Base-by-base conservation (phyloP, 2,113 vertebrate genomes). In the Hystrix cristata region DNA sequence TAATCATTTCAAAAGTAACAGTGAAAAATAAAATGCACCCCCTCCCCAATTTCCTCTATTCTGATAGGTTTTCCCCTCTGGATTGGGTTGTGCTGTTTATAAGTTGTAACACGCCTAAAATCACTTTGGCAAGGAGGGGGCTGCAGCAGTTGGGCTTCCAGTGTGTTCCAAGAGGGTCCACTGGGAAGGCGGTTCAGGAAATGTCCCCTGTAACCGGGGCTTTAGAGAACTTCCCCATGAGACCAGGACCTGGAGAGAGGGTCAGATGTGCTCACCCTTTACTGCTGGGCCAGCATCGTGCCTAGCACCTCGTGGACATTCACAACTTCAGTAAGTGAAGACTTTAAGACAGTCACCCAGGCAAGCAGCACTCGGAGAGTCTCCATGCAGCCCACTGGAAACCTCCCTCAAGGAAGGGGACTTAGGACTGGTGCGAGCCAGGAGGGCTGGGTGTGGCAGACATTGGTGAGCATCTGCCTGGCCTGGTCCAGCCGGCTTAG, bases 201-300 rank as follows among this genome's bases (percentile, higher is more conserved):
- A 5, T 6, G 11, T 62, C 2, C 29, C 19, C 16, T 12, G 0
- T 5, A 31, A 25, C 46, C 13, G 27, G 48, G 25, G 21, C 43
- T 38, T 38, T 1, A 1, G 0, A 3, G 72, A 31, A 14, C 5
- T 25, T 21, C 9, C 29, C 19, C 29, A 9, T 4, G 1, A 46
- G 64, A 16, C 3, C 1, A 2, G 90, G 43, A 48, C 2, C 16
- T 51, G 19, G 59, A 29, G 21, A 11, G n/a, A 38, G 76, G n/a
- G 62, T 1, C 25, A 6, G 48, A 25, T 0, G 2, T 7, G 59
- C 59, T 53, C n/a, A 13, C 12, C 79, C 64, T 10, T 5, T 8
- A 46, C 46, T 9, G 3, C 67, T 46, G 1, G 72, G 43, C 34
- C 90, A 72, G 29, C 43, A 5, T 34, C 7, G 16, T 48, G 46